Evolutionary conservation across 2,797 vertebrate genomes (phyloP), one percentile per base, ranked within the genome.

Genomic region (Clarias platycephalus): DNA sequence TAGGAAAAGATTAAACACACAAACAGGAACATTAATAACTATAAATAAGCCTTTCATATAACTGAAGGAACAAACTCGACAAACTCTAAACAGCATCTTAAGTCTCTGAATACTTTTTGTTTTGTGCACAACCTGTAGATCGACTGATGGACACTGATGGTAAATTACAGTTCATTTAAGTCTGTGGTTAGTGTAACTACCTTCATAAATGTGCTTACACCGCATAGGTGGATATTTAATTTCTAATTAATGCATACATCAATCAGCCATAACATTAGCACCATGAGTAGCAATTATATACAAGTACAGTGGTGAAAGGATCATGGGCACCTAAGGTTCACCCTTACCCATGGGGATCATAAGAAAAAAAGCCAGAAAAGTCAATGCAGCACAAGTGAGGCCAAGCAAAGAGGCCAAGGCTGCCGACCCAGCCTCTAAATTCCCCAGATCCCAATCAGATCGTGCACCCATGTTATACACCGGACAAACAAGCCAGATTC

Each of bases 1-100:
- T 90, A 77, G 57, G 66, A 86, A 44, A 80, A n/a, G 26, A 81
- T 5, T 18, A 75, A 31, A 81, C 3, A 49, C n/a, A 60, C 1
- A 74, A 62, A 37, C 57, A 78, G 16, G 31, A 37, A 40, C 24
- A 62, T 62, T 40, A 26, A 63, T 16, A 44, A 79, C 12, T 40
- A 37, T 40, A 63, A 60, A 62, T 22, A 12, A 34, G 74, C 4
- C 55, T 77, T 40, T 22, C 5, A 12, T 34, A 20, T 2, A 55
- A 26, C 15, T 28, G 15, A 53, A 58, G 34, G 9, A 57, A 31
- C 8, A 10, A 74, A 55, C 16, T 18, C 9, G 4, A 57, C 53
- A 26, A 26, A 49, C 40, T 53, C 15, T 26, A 74, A 74, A 8
- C 37, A 20, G 26, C 57, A 24, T 16, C 28, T n/a, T 4, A 34